Base-by-base conservation (phyloP, 2,797 vertebrate genomes). In the Macropus fuliginosus region DNA sequence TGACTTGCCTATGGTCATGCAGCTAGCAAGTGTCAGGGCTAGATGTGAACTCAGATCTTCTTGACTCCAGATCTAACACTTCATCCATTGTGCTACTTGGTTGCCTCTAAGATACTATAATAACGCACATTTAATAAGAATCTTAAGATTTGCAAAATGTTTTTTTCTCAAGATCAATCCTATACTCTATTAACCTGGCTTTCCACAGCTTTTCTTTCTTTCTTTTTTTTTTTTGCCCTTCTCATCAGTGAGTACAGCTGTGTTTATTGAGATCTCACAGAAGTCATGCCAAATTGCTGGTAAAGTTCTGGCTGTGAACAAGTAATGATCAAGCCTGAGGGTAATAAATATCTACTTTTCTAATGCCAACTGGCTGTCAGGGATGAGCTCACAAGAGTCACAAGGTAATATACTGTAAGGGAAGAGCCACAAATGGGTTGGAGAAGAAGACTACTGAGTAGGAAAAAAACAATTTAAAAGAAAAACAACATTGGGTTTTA, bases 151-250 rank as follows among this genome's bases (percentile, higher is more conserved):
- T 50, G 74, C 24, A 50, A 46, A 81, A 81, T 62, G 8, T 46
- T 31, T 34, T 34, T 87, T 87, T 87, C n/a, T 81, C 40, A 81
- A 46, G 66, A 81, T 24, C 66, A 87, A 10, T 50, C 24, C 74
- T 50, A 46, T 11, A 50, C 40, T 81, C 40, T 40, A 81, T 81
- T 81, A 46, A 81, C 74, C 21, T 87, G 74, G 40, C 74, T 50
- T 27, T 87, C 40, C 21, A 87, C 18, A 27, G 74, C 40, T 46
- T 27, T 46, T 46, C 29, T n/a, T n/a, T n/a, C 4, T 14, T 1
- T 27, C 1, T 8, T 0, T 9, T 6, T 27, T 1, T 8, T 1
- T 2, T 3, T 6, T 28, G 11, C 34, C 21, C 74, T 27, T 4
- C 21, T 28, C 74, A 74, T 74, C n/a, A 46, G n/a, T 9, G n/a